Percentiles rank a stretch among this genome's conserved stretches.
phyloP scores from a whole-genome alignment of 2,113 vertebrate species.

The Galemys pyrenaicus region DNA sequence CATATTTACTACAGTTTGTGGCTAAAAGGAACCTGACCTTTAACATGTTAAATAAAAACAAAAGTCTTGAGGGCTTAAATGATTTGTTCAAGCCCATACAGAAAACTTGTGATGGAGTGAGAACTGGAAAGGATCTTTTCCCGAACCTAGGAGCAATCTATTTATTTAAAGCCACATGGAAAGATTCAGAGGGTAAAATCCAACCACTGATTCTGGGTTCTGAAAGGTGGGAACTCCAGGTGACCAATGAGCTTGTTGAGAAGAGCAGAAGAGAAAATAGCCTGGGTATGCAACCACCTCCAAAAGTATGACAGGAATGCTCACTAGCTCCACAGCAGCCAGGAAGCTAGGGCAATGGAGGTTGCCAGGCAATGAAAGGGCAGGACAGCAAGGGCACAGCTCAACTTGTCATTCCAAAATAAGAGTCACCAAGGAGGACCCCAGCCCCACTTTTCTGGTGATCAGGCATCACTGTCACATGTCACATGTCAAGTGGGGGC shows the following conservation, averaged over 20 bases:
- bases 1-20: not conserved
- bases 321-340: slow-evolving; percentile 52
- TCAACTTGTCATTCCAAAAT: slow-evolving; percentile 67
- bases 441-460: not conserved
- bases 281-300: slow-evolving; percentile 45
- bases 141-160: not conserved
- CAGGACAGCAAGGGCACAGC: not conserved
- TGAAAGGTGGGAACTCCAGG: not conserved
- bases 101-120: not conserved
- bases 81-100: not conserved
- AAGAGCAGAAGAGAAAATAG: slow-evolving; percentile 24
- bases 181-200: not conserved
- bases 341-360: slow-evolving; percentile 61
- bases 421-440: slow-evolving; percentile 61
- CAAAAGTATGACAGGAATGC: slow-evolving; percentile 21
- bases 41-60: slow-evolving; percentile 21
- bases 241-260: slow-evolving; percentile 51
- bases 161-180: slow-evolving; percentile 43
- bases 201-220: slow-evolving; percentile 31
- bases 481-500: slow-evolving; percentile 43
- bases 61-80: not conserved
- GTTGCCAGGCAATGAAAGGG: slow-evolving; percentile 57
- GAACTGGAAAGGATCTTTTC: slow-evolving; percentile 21
- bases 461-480: slow-evolving; percentile 33
- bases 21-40: not conserved